phyloP scores from a whole-genome alignment of 2,113 vertebrate species.

The Calyptomena viridis region DNA sequence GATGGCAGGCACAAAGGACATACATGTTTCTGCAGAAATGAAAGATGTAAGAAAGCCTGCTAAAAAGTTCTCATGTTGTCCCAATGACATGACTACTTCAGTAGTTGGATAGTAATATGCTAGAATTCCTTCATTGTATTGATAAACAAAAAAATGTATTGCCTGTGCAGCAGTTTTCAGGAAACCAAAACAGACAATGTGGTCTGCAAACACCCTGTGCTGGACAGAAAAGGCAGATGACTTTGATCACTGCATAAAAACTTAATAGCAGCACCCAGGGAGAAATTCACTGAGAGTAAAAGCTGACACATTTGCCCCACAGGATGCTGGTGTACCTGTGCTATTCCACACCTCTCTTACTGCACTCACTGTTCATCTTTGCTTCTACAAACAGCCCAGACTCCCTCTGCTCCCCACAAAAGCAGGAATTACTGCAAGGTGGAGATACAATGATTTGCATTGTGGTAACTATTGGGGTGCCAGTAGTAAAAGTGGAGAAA shows the following conservation, averaged over 20 bases:
- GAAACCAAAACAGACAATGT: neutral
- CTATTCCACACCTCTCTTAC: neutral
- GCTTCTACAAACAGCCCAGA: neutral
- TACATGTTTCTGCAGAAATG: constrained; percentile 25
- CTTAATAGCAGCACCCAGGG: neutral
- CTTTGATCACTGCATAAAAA: no score
- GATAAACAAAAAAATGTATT: neutral
- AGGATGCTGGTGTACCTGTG: neutral
- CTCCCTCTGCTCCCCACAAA: neutral
- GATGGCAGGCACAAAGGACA: neutral
- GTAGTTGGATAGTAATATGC: neutral
- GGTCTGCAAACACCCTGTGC: neutral
- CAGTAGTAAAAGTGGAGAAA: neutral
- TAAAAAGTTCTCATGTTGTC: neutral
- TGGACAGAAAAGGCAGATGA: neutral
- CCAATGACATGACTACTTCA: neutral
- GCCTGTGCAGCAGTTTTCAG: neutral
- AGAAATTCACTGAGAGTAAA: neutral
- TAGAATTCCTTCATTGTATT: neutral
- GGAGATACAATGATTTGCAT: neutral
- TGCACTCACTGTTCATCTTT: neutral
- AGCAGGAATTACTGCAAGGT: neutral
- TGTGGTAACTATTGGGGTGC: neutral
- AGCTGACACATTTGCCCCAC: neutral
- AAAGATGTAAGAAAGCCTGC: constrained; percentile 20